Evolutionary conservation across 2,888 invertebrate genomes (phyloP), one percentile per base, ranked within the genome.

Genomic region (Abscondita cerata): DNA sequence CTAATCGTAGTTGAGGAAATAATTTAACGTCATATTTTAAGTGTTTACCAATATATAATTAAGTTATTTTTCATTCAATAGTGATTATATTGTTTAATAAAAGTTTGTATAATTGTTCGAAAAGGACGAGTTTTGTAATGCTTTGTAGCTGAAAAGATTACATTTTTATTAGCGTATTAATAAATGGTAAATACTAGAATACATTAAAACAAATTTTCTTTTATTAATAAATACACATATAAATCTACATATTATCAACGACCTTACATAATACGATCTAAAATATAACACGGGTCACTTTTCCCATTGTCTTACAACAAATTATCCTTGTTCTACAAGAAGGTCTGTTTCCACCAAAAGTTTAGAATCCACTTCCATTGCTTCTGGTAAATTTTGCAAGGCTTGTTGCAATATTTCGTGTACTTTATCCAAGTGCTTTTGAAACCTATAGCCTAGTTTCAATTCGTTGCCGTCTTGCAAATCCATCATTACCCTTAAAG

Each of bases 401-500:
- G 95, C 94, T 76, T 88, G 91, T 75, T 94, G 92, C 18, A 97
- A 84, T 68, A 96, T 91, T 75, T 96, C 95, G 76, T 90, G 88
- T 2, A 92, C 95, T 80, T 92, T 93, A 70, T 96, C 95, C 59
- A 96, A 83, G 80, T 97, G 96, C 76, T 93, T 93, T n/a, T 96
- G 93, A 79, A 98, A 96, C 70, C 95, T 87, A 71, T 87, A 89
- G 2, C 94, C 90, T 36, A 95, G 96, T 81, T 98, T 96, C 34
- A 92, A 86, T 64, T 97, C n/a, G n/a, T 97, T 95, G 12, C 95
- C 84, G 73, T 92, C 92, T 76, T 98, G 98, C 68, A 95, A 84
- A 79, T 98, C 96, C 91, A 98, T 92, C 95, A 97, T 96, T 0
- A 98, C 97, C 60, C 97, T 83, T 52, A 98, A 83, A 0, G 97